phyloP scores from a whole-genome alignment of 2,797 vertebrate species.

The Hemibagrus guttatus region DNA sequence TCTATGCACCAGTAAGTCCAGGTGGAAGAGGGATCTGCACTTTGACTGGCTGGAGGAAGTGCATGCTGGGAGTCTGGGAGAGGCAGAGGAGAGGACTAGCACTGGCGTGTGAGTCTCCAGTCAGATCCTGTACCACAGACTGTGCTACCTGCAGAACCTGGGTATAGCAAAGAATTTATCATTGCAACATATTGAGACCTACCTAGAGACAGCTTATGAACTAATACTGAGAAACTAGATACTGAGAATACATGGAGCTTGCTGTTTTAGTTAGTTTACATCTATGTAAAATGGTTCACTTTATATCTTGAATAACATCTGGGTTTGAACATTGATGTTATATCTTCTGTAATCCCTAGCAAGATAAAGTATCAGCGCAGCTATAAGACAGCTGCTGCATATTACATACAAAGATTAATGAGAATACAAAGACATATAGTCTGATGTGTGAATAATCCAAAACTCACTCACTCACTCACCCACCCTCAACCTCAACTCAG shows the following conservation, averaged over 20 bases:
- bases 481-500: no score
- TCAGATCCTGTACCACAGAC: slow-evolving; percentile 75
- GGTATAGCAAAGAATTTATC: not conserved
- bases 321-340: no score
- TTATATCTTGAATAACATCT: not conserved
- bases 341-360: no score
- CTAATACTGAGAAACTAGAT: not conserved
- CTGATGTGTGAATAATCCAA: no score
- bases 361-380: no score
- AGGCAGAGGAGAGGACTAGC: slow-evolving; percentile 87
- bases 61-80: slow-evolving; percentile 77
- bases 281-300: not conserved
- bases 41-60: slow-evolving; percentile 87
- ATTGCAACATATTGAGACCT: not conserved
- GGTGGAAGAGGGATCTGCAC: slow-evolving; percentile 91
- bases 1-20: slow-evolving; percentile 82
- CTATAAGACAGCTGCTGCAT: no score
- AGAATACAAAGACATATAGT: no score
- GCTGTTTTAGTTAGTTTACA: not conserved
- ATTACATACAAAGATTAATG: no score
- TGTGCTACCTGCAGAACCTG: slow-evolving; percentile 84
- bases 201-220: not conserved
- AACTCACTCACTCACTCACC: no score
- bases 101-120: slow-evolving; percentile 69
- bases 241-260: not conserved